Evolutionary conservation across 2,888 invertebrate genomes (phyloP), one percentile per base, ranked within the genome.

Genomic region (Gymnosoma rotundatum): DNA sequence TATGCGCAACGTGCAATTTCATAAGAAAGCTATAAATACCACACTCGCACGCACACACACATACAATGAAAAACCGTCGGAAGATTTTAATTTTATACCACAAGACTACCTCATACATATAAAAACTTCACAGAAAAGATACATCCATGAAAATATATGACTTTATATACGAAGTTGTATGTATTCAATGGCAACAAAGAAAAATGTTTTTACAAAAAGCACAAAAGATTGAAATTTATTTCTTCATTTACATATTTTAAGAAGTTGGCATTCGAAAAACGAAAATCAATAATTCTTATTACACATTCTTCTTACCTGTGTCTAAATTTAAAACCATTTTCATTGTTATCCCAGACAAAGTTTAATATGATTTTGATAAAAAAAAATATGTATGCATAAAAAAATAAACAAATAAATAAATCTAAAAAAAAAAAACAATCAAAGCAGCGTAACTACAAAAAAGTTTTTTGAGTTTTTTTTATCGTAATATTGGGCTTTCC

Each of bases 211-310:
- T 61, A 52, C 38, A 52, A 60, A 60, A 73, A 61, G 42, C 6
- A 61, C 85, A 87, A 88, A 86, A 78, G 89, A 89, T 89, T 89
- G 88, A 91, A 91, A 92, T 92, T 92, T 92, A 92, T 92, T 91
- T 92, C 92, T 92, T 92, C 91, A 92, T 92, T 92, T 92, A 90
- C 92, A 92, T 92, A 92, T 92, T 91, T 92, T 91, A 92, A 90
- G 91, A 89, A 91, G 90, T 90, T 89, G 86, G 86, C 88, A 87
- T 76, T 87, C 60, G 74, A 81, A 86, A 64, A 60, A 69, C 67
- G 21, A 66, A 83, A 80, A 80, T 16, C 83, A 72, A 86, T 87
- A 87, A 85, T 80, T 82, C 74, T 69, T 86, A 20, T 78, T 74
- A 67, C 32, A 73, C 42, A 78, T 67, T 79, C 60, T 69, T 50